These are phyloP conservation scores for Sprattus sprattus DNA, from an alignment of 2,113 vertebrate species.

Conservation along the genomic window DNA sequence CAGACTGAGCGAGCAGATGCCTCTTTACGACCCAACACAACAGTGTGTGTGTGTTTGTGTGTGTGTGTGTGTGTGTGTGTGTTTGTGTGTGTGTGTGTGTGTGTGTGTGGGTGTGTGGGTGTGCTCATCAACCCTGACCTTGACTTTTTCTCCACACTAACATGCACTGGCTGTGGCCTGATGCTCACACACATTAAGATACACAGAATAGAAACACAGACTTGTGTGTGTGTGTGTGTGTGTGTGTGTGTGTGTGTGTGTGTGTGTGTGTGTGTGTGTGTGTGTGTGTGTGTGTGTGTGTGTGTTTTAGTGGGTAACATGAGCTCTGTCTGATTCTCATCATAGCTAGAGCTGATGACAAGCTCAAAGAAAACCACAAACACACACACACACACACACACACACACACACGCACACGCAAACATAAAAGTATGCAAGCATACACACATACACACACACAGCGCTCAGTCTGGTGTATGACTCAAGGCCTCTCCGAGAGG, in stretches of 20 bases:
- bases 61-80: no score
- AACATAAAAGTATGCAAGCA: background rate
- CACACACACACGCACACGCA: background rate
- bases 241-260: conserved; percentile 2
- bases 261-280: background rate
- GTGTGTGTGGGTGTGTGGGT: background rate
- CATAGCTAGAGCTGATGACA: background rate
- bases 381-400: no score
- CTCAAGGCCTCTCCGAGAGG: background rate
- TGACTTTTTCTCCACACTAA: background rate
- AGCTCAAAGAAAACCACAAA: no score
- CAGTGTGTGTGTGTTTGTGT: no score
- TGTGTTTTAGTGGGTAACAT: background rate
- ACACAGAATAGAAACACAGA: background rate
- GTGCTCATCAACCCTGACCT: background rate
- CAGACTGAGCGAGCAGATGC: background rate
- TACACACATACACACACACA: background rate
- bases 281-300: background rate
- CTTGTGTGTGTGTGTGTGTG: background rate
- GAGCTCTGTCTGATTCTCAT: background rate
- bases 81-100: background rate
- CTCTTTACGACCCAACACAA: background rate
- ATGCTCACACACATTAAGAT: background rate
- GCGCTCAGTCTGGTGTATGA: background rate
- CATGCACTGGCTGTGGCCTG: background rate